These are phyloP conservation scores for Stenodera caucasica DNA, from an alignment of 2,888 invertebrate genomes.

Conservation along the genomic window DNA sequence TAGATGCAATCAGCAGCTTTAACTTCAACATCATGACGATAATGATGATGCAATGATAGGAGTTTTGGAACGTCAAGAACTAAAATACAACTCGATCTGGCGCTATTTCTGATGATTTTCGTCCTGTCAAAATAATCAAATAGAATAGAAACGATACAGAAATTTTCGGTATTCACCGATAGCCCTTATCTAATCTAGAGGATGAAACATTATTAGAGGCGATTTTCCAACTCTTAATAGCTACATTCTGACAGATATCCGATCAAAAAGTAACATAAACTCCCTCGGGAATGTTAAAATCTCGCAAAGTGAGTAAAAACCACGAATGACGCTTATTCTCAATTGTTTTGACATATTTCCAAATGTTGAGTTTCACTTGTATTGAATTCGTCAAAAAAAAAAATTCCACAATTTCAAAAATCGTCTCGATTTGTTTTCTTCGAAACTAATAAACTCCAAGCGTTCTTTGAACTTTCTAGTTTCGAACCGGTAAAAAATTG, in stretches of 20 bases:
- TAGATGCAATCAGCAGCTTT: constrained; percentile 32
- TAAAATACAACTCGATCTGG: constrained; percentile 6
- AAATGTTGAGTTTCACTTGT: neutral
- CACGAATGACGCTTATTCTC: neutral
- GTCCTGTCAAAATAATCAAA: no score
- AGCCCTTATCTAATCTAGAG: neutral
- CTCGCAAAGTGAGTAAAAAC: neutral
- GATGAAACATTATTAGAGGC: neutral
- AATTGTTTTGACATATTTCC: neutral
- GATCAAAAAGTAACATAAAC: neutral
- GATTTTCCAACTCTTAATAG: no score
- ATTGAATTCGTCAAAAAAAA: neutral
- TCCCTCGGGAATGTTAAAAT: neutral
- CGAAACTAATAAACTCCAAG: no score
- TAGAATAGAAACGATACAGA: no score
- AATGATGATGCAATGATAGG: constrained; percentile 21
- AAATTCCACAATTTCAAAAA: no score
- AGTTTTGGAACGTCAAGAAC: neutral
- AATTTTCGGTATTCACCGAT: neutral
- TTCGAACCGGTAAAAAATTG: no score
- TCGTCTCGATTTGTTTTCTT: no score
- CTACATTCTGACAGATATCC: neutral
- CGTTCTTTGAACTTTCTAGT: no score
- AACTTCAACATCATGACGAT: constrained; percentile 16
- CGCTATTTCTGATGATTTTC: no score